phyloP scores from a whole-genome alignment of 2,113 vertebrate genomes.

The Caranx melampygus region DNA sequence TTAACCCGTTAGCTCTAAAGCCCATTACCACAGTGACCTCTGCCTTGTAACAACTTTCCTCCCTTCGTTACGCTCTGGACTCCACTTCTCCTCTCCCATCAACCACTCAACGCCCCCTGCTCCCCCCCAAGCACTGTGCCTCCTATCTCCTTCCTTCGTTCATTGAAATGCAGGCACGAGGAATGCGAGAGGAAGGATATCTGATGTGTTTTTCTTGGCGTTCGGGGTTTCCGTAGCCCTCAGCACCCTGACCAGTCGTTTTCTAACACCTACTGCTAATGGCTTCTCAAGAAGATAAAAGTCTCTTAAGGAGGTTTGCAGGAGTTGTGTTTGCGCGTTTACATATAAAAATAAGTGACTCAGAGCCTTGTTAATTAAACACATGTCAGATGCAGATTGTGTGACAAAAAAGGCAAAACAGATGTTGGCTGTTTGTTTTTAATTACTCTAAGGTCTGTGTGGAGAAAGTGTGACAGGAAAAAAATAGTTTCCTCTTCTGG shows the following conservation, averaged over 20 bases:
- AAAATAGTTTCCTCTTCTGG: neutral
- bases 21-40: conserved; percentile 60
- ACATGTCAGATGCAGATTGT: neutral
- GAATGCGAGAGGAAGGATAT: conserved; percentile 83
- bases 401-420: neutral
- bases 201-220: conserved; percentile 77
- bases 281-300: conserved; percentile 53
- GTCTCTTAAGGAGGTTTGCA: neutral
- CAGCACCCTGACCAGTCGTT: conserved; percentile 54
- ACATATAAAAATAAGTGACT: conserved; percentile 11
- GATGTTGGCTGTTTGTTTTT: neutral
- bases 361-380: neutral
- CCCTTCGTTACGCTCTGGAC: neutral
- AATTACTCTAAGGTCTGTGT: neutral
- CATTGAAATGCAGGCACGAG: conserved; percentile 69
- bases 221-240: conserved; percentile 64
- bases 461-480: neutral
- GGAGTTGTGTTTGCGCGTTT: conserved; percentile 11
- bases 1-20: conserved; percentile 39
- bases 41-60: conserved; percentile 16
- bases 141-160: conserved; percentile 65
- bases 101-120: conserved; percentile 32
- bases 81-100: conserved; percentile 13
- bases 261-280: conserved; percentile 50
- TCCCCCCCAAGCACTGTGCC: conserved; percentile 1